These are phyloP conservation scores for Megalonaias nervosa DNA, from an alignment of 1,140 invertebrate species.

Conservation along the genomic window DNA sequence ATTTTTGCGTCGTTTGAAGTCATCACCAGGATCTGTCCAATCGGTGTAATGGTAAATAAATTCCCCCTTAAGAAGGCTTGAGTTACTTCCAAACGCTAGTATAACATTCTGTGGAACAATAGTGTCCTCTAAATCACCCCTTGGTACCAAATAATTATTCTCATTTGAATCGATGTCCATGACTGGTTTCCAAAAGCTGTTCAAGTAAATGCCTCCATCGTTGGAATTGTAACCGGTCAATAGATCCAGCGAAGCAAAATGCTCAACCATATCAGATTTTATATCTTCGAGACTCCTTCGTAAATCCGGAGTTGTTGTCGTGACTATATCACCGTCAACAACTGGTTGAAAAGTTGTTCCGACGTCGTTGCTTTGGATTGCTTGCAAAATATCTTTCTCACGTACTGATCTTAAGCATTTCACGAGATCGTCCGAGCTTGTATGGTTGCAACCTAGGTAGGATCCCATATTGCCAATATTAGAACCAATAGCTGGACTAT, in stretches of 20 bases:
- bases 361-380: neutral
- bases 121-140: neutral
- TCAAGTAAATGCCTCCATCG: conserved; percentile 22
- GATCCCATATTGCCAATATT: neutral
- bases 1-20: conserved; percentile 1
- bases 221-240: conserved; percentile 24
- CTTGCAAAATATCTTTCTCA: neutral
- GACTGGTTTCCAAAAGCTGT: neutral
- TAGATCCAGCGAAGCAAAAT: conserved; percentile 32
- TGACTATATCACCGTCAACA: conserved; percentile 30
- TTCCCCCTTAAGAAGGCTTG: neutral
- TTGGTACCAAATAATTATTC: neutral
- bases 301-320: conserved; percentile 15
- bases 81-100: neutral
- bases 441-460: neutral
- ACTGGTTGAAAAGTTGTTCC: conserved; percentile 9
- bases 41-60: conserved; percentile 9
- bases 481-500: neutral
- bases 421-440: neutral
- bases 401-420: neutral
- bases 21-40: conserved; percentile 3
- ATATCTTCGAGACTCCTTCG: neutral
- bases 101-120: conserved; percentile 3
- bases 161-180: neutral
- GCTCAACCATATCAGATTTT: conserved; percentile 3